Evolutionary conservation across 1,140 invertebrate species (phyloP).

Genomic region (Cephus cinctus): DNA sequence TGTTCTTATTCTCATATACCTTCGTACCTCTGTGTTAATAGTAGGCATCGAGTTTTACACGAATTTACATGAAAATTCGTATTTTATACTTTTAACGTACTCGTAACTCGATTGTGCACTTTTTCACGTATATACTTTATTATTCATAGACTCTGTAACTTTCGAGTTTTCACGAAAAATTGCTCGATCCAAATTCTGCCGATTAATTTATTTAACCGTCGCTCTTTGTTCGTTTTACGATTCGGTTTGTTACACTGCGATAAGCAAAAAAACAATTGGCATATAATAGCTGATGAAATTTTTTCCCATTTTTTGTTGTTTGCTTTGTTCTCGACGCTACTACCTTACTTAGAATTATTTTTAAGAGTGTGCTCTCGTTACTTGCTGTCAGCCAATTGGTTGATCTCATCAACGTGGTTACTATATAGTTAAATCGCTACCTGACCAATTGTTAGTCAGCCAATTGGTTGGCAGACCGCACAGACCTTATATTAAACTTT

Average conservation of each 20-base stretch:
- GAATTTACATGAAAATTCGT: not conserved
- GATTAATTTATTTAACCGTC: slow-evolving; percentile 5
- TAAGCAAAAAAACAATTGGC: slow-evolving; percentile 29
- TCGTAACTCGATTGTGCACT: too few relatives aligned
- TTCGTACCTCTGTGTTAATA: slow-evolving; percentile 14
- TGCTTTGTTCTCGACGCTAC: slow-evolving; percentile 3
- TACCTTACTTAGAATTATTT: slow-evolving; percentile 10
- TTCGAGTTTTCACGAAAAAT: too few relatives aligned
- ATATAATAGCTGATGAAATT: not conserved
- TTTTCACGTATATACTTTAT: slow-evolving; percentile 10
- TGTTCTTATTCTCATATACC: slow-evolving; percentile 9
- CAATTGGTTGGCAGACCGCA: slow-evolving; percentile 6
- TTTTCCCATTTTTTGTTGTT: slow-evolving; percentile 10
- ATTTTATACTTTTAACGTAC: slow-evolving; percentile 7
- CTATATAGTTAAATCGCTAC: too few relatives aligned
- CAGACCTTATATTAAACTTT: slow-evolving; percentile 2
- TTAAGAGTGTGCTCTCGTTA: slow-evolving; percentile 9
- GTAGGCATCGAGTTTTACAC: not conserved
- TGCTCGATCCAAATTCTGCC: not conserved
- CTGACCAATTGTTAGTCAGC: slow-evolving; percentile 1
- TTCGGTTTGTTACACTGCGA: slow-evolving; percentile 29
- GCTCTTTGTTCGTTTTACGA: slow-evolving; percentile 11
- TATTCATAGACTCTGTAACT: too few relatives aligned
- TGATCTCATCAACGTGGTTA: too few relatives aligned
- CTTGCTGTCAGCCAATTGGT: too few relatives aligned